Evolutionary conservation across 2,113 vertebrate species (phyloP).

Genomic region (Eulacestoma nigropectus): DNA sequence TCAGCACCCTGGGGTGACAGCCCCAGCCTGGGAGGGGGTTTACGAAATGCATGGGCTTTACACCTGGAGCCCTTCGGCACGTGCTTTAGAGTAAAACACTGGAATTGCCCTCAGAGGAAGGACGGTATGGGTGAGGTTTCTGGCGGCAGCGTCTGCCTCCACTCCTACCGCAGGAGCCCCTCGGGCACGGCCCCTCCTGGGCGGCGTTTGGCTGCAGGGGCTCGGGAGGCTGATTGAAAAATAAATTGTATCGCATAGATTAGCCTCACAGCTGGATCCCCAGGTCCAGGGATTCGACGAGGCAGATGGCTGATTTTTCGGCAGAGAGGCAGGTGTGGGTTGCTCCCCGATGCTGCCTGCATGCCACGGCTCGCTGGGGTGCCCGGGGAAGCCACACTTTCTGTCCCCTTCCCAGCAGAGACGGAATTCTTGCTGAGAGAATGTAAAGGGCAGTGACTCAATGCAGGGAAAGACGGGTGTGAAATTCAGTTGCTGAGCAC

Average conservation of each 20-base stretch:
- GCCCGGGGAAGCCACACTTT: neutral
- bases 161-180: neutral
- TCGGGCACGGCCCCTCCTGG: neutral
- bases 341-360: neutral
- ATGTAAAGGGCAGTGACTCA: neutral
- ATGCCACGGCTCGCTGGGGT: rapidly evolving
- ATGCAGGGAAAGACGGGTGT: neutral
- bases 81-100: neutral
- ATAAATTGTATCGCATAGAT: neutral
- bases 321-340: neutral
- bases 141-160: rapidly evolving
- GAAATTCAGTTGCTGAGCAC: neutral
- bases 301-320: neutral
- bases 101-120: neutral
- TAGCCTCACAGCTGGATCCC: neutral
- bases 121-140: neutral
- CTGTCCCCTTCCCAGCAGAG: neutral
- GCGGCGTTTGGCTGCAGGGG: neutral
- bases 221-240: neutral
- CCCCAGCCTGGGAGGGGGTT: neutral
- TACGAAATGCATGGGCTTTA: rapidly evolving
- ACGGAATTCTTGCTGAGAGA: neutral
- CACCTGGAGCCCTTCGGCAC: neutral
- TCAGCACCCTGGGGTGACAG: neutral
- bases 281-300: neutral